phyloP scores from a whole-genome alignment of 2,888 invertebrate species.

The Stenodera caucasica region DNA sequence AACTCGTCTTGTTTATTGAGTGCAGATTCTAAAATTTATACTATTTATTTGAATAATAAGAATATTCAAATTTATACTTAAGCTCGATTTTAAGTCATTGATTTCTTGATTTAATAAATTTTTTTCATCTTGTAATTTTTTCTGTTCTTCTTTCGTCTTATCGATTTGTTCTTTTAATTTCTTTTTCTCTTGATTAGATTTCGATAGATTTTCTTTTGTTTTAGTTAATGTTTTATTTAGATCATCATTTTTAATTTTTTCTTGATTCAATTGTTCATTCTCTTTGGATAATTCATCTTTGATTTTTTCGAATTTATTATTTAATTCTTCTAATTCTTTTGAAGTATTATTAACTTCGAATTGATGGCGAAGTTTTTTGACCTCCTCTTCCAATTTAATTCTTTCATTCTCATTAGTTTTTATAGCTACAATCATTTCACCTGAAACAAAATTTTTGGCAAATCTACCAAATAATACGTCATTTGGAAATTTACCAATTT shows the following conservation, averaged over 20 bases:
- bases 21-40: slow-evolving; percentile 56
- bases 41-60: slow-evolving; percentile 6
- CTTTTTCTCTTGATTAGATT: slow-evolving; percentile 65
- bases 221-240: slow-evolving; percentile 55
- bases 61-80: slow-evolving; percentile 35
- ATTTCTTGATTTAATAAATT: slow-evolving; percentile 60
- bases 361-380: slow-evolving; percentile 39
- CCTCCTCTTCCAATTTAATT: slow-evolving; percentile 57
- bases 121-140: slow-evolving; percentile 57
- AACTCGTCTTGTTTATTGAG: slow-evolving; percentile 61
- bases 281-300: slow-evolving; percentile 61
- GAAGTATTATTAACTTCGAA: slow-evolving; percentile 47
- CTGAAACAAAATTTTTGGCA: slow-evolving; percentile 43
- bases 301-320: slow-evolving; percentile 57
- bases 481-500: slow-evolving; percentile 64
- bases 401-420: slow-evolving; percentile 62
- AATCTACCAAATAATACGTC: slow-evolving; percentile 7
- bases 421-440: slow-evolving; percentile 64
- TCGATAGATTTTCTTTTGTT: slow-evolving; percentile 57
- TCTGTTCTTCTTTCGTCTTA: slow-evolving; percentile 56
- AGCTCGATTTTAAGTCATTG: slow-evolving; percentile 41
- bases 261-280: slow-evolving; percentile 58
- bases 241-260: slow-evolving; percentile 60
- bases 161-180: slow-evolving; percentile 58
- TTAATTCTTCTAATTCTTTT: slow-evolving; percentile 58